Percentiles rank a stretch among this genome's conserved stretches.
phyloP scores from a whole-genome alignment of 2,888 invertebrate species.

The Amphipoea oculea region DNA sequence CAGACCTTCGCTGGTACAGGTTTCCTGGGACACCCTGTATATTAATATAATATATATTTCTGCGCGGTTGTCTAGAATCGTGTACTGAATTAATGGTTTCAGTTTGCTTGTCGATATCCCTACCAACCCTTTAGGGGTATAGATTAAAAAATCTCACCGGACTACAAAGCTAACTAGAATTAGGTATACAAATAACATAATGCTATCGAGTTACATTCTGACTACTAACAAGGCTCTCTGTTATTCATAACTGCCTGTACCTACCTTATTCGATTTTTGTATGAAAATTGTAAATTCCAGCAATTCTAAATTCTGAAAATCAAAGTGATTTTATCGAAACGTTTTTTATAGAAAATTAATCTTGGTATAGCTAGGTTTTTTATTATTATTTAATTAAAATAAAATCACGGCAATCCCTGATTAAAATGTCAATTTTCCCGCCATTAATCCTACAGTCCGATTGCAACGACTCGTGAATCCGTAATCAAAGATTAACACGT shows the following conservation, averaged over 20 bases:
- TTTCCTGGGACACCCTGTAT: too few relatives aligned
- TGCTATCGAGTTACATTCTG: background rate
- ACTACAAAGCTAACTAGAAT: background rate
- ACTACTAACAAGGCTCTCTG: background rate
- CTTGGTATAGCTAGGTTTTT: background rate
- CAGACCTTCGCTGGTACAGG: too few relatives aligned
- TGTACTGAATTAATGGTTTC: too few relatives aligned
- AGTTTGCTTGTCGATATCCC: too few relatives aligned
- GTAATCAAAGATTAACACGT: constrained; percentile 32
- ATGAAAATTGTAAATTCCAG: background rate
- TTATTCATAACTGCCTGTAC: background rate
- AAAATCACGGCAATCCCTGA: background rate
- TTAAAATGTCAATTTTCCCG: background rate
- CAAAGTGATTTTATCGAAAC: background rate
- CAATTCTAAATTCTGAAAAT: background rate
- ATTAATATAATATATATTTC: too few relatives aligned
- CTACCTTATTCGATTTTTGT: background rate
- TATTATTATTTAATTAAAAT: background rate
- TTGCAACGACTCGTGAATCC: constrained; percentile 17
- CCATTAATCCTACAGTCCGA: background rate
- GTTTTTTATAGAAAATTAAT: background rate
- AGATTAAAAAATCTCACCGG: background rate
- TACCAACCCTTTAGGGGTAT: too few relatives aligned
- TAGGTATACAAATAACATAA: background rate
- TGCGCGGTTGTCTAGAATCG: too few relatives aligned